Evolutionary conservation across 2,113 vertebrate species (phyloP).

Genomic region (Oophaga pumilio): DNA sequence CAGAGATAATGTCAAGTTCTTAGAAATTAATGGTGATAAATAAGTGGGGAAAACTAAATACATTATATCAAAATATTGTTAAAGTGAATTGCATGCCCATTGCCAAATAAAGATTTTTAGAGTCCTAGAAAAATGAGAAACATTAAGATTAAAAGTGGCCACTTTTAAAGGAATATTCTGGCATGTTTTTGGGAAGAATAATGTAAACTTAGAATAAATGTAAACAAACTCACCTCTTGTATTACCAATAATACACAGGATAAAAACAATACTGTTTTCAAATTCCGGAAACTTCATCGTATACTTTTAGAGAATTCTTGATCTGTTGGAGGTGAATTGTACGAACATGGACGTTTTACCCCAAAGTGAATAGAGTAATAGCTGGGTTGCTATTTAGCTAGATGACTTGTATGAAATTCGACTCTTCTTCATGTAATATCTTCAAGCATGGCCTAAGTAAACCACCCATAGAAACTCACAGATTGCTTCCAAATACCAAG

Average conservation of each 20-base stretch:
- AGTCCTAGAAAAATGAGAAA: too few species aligned
- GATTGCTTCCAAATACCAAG: not conserved
- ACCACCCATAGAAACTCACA: slow-evolving; percentile 30
- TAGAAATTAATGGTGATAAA: too few species aligned
- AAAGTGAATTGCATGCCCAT: too few species aligned
- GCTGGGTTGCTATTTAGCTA: slow-evolving; percentile 1
- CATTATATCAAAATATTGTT: too few species aligned
- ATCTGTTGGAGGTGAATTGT: not conserved
- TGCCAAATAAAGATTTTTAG: too few species aligned
- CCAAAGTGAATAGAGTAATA: not conserved
- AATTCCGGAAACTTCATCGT: slow-evolving; percentile 4
- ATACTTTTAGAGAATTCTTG: not conserved
- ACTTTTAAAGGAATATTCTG: too few species aligned
- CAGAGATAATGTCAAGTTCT: too few species aligned
- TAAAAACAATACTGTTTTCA: slow-evolving; percentile 1
- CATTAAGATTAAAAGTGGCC: too few species aligned
- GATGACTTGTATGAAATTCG: slow-evolving; percentile 11
- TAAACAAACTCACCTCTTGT: not conserved
- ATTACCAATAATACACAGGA: slow-evolving; percentile 25
- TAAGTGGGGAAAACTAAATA: too few species aligned
- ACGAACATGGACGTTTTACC: not conserved
- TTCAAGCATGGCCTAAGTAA: slow-evolving; percentile 18
- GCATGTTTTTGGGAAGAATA: too few species aligned
- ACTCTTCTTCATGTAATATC: slow-evolving; percentile 11
- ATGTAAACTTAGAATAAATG: too few species aligned